phyloP scores from a whole-genome alignment of 2,888 invertebrate genomes.

The Eupithecia dodoneata region DNA sequence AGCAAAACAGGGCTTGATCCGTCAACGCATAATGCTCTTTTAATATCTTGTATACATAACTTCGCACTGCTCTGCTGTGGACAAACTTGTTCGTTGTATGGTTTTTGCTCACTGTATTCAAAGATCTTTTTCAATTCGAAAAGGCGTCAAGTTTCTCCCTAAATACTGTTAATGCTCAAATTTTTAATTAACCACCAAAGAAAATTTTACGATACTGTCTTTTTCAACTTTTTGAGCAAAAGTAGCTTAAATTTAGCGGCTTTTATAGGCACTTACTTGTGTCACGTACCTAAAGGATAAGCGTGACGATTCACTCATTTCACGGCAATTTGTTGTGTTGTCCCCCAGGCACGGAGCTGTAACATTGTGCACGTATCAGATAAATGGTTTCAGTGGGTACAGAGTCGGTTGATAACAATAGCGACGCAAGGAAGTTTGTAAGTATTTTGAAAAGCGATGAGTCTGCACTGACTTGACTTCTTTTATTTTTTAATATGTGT shows the following conservation, averaged over 20 bases:
- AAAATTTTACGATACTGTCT: background rate
- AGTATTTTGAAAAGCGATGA: background rate
- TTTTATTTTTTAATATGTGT: no score
- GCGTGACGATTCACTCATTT: slow-evolving; percentile 55
- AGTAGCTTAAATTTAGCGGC: background rate
- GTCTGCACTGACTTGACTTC: background rate
- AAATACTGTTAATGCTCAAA: background rate
- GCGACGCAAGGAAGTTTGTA: background rate
- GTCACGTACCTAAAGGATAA: slow-evolving; percentile 47
- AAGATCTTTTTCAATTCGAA: background rate
- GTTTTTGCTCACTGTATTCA: background rate
- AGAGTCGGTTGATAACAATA: slow-evolving; percentile 5
- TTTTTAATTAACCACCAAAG: background rate
- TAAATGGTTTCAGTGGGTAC: slow-evolving; percentile 42
- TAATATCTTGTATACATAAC: background rate
- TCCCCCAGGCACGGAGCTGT: slow-evolving; percentile 44
- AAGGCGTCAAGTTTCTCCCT: background rate
- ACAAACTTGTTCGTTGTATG: background rate
- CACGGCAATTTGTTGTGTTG: slow-evolving; percentile 54
- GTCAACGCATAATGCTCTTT: background rate
- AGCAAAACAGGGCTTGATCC: background rate
- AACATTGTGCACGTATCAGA: slow-evolving; percentile 54
- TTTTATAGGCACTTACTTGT: slow-evolving; percentile 12
- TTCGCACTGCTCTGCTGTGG: background rate
- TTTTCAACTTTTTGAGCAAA: background rate